A percentile compares a stretch with the other conserved stretches of the same genome.
phyloP scores from a whole-genome alignment of 2,113 vertebrate genomes.

The Corythoichthys haematopterus region DNA sequence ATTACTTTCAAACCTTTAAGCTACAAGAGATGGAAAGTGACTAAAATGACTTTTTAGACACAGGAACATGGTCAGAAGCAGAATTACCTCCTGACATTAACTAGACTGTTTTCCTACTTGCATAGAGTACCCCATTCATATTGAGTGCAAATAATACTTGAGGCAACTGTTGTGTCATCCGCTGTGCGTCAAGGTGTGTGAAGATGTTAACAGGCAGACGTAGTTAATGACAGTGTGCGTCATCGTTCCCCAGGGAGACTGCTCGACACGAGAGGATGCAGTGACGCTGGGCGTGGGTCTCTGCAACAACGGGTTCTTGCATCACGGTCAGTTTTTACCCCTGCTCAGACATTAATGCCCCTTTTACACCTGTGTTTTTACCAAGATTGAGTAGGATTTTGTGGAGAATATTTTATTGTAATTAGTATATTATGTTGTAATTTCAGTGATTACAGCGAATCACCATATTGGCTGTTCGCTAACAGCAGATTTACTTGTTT shows the following conservation, averaged over 20 bases:
- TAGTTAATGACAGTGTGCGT: conserved; percentile 49
- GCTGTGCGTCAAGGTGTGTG: conserved; percentile 12
- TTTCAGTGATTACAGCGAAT: neutral
- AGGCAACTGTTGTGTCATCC: conserved; percentile 10
- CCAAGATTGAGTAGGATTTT: neutral
- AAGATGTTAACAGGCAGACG: conserved; percentile 42
- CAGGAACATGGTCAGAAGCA: too few species aligned
- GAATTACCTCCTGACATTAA: too few species aligned
- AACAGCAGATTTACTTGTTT: too few species aligned
- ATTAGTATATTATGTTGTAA: neutral
- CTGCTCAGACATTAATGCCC: neutral
- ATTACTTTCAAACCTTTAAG: neutral
- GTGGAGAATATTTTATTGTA: neutral
- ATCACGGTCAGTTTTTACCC: conserved; percentile 82
- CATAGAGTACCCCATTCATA: neutral
- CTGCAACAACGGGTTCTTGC: conserved; percentile 98
- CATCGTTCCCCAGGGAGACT: conserved; percentile 83
- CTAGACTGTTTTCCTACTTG: too few species aligned
- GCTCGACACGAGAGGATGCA: conserved; percentile 89
- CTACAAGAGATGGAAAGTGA: too few species aligned
- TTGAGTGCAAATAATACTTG: neutral
- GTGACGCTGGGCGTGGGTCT: conserved; percentile 92
- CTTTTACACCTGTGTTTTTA: neutral
- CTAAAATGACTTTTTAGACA: too few species aligned
- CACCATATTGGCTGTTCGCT: too few species aligned